Base-by-base conservation (phyloP, 2,113 vertebrate genomes). In the Zingel zingel region DNA sequence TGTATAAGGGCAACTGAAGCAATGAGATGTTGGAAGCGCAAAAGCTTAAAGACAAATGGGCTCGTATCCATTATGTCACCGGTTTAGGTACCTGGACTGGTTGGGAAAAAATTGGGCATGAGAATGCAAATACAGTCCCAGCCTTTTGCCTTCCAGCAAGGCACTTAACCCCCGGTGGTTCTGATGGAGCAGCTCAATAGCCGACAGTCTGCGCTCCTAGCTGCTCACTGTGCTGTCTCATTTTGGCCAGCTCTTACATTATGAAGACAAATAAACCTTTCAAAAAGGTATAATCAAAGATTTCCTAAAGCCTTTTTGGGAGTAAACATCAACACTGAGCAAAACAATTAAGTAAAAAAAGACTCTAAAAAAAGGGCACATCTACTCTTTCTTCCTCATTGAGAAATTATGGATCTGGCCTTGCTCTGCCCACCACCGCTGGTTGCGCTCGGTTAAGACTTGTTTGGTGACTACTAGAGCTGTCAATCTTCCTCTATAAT, bases 81-180 rank as follows among this genome's bases (percentile, higher is more conserved):
- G 18, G 68, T 83, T 87, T 84, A 87, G 88, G 73, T 76, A 51
- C 66, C 54, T 67, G 73, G 72, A 53, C 50, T 64, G 54, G 57
- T 81, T 73, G 30, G 51, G 33, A 19, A 70, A 73, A 79, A 85
- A 72, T 30, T 81, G 18, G 30, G 47, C 58, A 51, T 59, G 63
- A 68, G 67, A 72, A 72, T 70, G 59, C 69, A 69, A 67, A 62
- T 61, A 71, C 63, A 74, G 54, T 66, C 68, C 76, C 70, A 68
- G 88, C 57, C 74, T 77, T 85, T 82, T 7, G 12, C 64, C 77
- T 86, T 83, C 50, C 70, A 74, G 79, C 54, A 53, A 84, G 78
- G 78, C 69, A 87, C 86, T 87, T 79, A 89, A 87, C 80, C 86
- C 78, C 78, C 74, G 84, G 73, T 75, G 70, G 87, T 77, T 86